phyloP scores from a whole-genome alignment of 2,888 invertebrate genomes.

The Ethmia dodecea region DNA sequence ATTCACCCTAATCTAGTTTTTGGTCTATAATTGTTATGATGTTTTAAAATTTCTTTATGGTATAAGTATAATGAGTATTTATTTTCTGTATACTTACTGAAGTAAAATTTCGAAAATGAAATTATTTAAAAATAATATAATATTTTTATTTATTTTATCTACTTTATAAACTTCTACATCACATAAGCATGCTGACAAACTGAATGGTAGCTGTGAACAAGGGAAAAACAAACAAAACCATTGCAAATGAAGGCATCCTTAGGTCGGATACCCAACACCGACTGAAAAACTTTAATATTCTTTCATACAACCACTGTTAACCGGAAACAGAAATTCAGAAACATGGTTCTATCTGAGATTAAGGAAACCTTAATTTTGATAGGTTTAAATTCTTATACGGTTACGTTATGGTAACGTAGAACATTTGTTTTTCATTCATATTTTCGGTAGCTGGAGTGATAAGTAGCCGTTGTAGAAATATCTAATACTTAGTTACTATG shows the following conservation, averaged over 20 bases:
- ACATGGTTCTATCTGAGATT: not conserved
- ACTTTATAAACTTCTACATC: constrained; percentile 25
- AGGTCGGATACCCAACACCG: constrained; percentile 7
- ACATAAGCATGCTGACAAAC: constrained; percentile 39
- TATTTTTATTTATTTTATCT: not conserved
- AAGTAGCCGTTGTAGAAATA: not conserved
- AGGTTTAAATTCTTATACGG: too few relatives aligned
- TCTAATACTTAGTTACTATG: not conserved
- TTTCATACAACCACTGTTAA: constrained; percentile 3
- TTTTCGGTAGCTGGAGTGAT: not conserved
- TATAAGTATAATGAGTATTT: too few relatives aligned
- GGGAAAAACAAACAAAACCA: constrained; percentile 15
- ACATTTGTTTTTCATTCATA: not conserved
- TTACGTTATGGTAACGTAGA: not conserved
- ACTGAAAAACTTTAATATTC: constrained; percentile 10
- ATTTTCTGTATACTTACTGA: too few relatives aligned
- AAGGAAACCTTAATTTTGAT: too few relatives aligned
- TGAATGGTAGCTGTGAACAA: constrained; percentile 7
- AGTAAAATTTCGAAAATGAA: not conserved
- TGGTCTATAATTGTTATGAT: too few relatives aligned
- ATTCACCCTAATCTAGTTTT: too few relatives aligned
- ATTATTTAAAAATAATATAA: too few relatives aligned
- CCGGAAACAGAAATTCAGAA: constrained; percentile 2
- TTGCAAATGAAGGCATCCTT: constrained; percentile 11
- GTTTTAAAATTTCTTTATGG: too few relatives aligned